A percentile compares a stretch with the other conserved stretches of the same genome.
Evolutionary conservation across 1,140 invertebrate genomes (phyloP).

Genomic region (Heterodera carotae): DNA sequence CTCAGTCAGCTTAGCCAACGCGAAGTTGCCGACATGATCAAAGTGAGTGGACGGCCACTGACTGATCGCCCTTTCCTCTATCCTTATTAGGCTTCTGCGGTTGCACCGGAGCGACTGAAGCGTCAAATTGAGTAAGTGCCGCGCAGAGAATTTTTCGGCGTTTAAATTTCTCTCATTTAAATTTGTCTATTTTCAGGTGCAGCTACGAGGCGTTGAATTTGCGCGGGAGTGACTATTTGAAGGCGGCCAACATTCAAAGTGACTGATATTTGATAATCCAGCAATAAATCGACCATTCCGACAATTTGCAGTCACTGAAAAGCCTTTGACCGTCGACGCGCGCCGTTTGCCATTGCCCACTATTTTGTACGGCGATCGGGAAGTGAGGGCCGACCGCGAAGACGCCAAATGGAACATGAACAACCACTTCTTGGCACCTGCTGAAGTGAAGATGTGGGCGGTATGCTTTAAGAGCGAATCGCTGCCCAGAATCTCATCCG

Average conservation of each 20-base stretch:
- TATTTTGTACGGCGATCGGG: slow-evolving; percentile 17
- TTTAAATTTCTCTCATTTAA: background rate
- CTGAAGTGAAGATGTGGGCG: slow-evolving; percentile 30
- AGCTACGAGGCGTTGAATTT: slow-evolving; percentile 22
- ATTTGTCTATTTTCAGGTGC: background rate
- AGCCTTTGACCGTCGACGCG: slow-evolving; percentile 25
- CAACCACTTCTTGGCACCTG: slow-evolving; percentile 31
- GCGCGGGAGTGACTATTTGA: slow-evolving; percentile 34
- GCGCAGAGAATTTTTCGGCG: background rate
- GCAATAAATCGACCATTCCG: too few relatives aligned
- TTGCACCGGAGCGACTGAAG: slow-evolving; percentile 33
- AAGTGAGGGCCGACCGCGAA: slow-evolving; percentile 16
- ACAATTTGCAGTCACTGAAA: slow-evolving; percentile 22
- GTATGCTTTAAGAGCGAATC: slow-evolving; percentile 23
- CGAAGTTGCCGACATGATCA: slow-evolving; percentile 42
- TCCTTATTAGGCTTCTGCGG: slow-evolving; percentile 32
- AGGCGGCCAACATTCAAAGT: slow-evolving; percentile 20
- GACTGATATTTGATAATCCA: background rate
- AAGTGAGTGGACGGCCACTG: slow-evolving; percentile 16
- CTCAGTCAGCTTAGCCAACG: slow-evolving; percentile 36
- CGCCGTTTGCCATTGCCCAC: slow-evolving; percentile 22
- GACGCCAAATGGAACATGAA: slow-evolving; percentile 32
- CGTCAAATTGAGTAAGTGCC: slow-evolving; percentile 28
- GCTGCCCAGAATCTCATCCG: too few relatives aligned
- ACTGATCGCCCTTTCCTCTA: background rate